phyloP scores from a whole-genome alignment of 1,140 invertebrate species.

The Hyphantria cunea region DNA sequence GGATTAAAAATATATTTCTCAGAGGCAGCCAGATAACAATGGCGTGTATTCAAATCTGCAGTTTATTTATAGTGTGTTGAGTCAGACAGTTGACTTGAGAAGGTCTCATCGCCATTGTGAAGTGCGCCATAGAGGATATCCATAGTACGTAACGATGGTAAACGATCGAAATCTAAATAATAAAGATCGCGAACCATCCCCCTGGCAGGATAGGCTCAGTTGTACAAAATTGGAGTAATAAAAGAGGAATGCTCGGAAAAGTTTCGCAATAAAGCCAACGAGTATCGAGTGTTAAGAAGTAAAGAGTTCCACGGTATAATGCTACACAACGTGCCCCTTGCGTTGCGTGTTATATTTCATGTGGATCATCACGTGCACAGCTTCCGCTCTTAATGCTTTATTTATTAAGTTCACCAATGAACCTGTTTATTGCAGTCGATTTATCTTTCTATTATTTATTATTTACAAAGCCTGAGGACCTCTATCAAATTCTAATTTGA shows the following conservation, averaged over 20 bases:
- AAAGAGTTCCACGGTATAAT: constrained; percentile 63
- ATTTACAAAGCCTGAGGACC: too few relatives aligned
- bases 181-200: constrained; percentile 69
- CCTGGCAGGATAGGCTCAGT: constrained; percentile 72
- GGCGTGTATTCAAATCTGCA: constrained; percentile 12
- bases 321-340: constrained; percentile 16
- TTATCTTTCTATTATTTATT: too few relatives aligned
- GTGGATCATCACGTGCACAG: too few relatives aligned
- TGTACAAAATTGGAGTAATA: constrained; percentile 81
- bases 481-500: too few relatives aligned
- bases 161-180: constrained; percentile 78
- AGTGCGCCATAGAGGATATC: constrained; percentile 26
- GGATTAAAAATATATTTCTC: constrained; percentile 2
- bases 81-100: constrained; percentile 23
- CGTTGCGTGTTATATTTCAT: constrained; percentile 15
- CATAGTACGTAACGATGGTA: constrained; percentile 29
- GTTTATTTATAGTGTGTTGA: constrained; percentile 11
- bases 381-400: too few relatives aligned
- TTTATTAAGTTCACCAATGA: too few relatives aligned
- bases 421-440: too few relatives aligned
- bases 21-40: constrained; percentile 16
- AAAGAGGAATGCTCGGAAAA: constrained; percentile 80
- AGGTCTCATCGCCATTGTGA: constrained; percentile 19
- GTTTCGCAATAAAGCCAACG: constrained; percentile 80
- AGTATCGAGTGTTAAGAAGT: constrained; percentile 80